Base-by-base conservation (phyloP, 1,140 invertebrate genomes). In the Vollenhovia emeryi region DNA sequence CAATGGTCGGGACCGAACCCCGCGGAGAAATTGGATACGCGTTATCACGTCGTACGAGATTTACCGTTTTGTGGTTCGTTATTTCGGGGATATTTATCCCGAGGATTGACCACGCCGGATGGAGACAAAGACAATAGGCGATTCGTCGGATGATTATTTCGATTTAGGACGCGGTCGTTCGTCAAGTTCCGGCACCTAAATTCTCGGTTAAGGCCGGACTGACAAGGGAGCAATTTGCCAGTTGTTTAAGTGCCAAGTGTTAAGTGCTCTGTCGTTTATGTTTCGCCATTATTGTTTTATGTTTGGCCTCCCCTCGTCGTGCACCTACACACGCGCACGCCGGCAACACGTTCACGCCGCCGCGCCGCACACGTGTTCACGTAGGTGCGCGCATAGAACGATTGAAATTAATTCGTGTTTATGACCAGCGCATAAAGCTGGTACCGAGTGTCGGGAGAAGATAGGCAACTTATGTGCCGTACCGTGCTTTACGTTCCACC, bases 181-280 rank as follows among this genome's bases (percentile, higher is more conserved):
- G 91, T 93, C 92, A 90, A 92, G 90, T 92, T 93, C 90, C 88
- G 88, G 87, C 91, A 93, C 89, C 93, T 94, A 94, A 94, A 94
- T 94, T 93, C 93, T 92, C 93, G 89, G 91, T 92, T 93, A 93
- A 93, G 92, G 90, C 90, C 88, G 87, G 91, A 92, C 93, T 94
- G 93, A 94, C 93, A 94, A 94, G 94, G 93, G 93, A 94, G 94
- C 94, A 94, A 95, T 95, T 95, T 95, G 93, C 94, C 94, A 95
- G 94, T 94, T 95, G 93, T 94, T 95, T 95, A 95, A 95, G 94
- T 94, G 91, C 94, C 94, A 94, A 94, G 94, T 95, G 94, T 95
- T 95, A 95, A 95, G 94, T 95, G 94, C 94, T 93, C 91, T 90
- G 93, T 92, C 93, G 94, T 94, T 95, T 94, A 95, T 94, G 94